Evolutionary conservation across 2,797 vertebrate genomes (phyloP).

Genomic region (Florisuga fusca): DNA sequence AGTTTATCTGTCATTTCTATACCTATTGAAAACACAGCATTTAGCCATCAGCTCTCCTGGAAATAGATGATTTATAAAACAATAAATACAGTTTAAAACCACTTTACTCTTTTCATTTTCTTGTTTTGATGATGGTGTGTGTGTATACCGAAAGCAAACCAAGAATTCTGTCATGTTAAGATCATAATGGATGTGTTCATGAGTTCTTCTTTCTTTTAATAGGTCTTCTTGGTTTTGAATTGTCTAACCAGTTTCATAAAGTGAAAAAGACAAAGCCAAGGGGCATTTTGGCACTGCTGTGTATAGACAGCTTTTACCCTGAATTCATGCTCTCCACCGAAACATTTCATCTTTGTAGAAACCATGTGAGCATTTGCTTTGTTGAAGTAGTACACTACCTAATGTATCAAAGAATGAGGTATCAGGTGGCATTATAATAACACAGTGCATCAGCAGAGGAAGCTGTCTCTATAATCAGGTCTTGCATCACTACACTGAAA

Average conservation of each 20-base stretch:
- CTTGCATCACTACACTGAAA: constrained; percentile 58
- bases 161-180: neutral
- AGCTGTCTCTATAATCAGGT: constrained; percentile 54
- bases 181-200: neutral
- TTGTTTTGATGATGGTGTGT: neutral
- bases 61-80: neutral
- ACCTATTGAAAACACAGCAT: neutral
- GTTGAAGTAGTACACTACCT: neutral
- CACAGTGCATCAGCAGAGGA: constrained; percentile 21
- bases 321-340: constrained; percentile 2
- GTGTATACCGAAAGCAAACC: neutral
- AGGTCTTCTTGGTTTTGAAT: neutral
- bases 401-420: constrained; percentile 50
- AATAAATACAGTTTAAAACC: neutral
- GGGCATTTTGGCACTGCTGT: constrained; percentile 8
- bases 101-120: neutral
- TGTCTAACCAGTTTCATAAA: constrained; percentile 1
- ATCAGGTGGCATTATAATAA: constrained; percentile 52
- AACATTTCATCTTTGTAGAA: constrained; percentile 15
- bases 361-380: neutral
- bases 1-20: neutral
- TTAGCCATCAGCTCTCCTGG: neutral
- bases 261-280: neutral
- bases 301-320: neutral
- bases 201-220: neutral